phyloP scores from a whole-genome alignment of 2,113 vertebrate genomes.

The Chaetorhynchus papuensis region DNA sequence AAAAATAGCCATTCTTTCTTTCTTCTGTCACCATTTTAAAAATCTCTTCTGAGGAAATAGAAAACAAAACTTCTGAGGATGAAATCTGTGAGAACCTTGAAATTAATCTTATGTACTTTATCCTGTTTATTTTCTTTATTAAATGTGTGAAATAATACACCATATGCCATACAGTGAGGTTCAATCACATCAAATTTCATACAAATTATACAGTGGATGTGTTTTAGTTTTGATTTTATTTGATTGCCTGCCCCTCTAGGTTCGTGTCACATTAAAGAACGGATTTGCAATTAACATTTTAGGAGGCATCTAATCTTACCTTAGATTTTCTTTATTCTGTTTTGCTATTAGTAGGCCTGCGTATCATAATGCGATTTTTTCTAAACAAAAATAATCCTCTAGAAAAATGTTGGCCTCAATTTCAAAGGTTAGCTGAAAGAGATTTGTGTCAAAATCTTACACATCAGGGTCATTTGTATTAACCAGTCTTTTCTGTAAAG shows the following conservation, averaged over 20 bases:
- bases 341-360: neutral
- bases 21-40: neutral
- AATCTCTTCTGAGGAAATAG: neutral
- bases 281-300: neutral
- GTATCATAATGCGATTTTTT: neutral
- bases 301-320: neutral
- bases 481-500: slow-evolving; percentile 31
- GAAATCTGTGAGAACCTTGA: neutral
- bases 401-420: neutral
- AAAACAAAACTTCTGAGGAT: neutral
- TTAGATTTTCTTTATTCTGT: slow-evolving; percentile 21
- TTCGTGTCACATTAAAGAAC: neutral
- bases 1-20: neutral
- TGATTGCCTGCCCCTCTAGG: neutral
- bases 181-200: slow-evolving; percentile 46
- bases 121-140: slow-evolving; percentile 43
- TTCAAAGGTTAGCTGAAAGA: slow-evolving; percentile 15
- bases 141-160: slow-evolving; percentile 39
- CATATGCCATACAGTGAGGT: neutral
- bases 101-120: slow-evolving; percentile 25
- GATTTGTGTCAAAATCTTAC: neutral
- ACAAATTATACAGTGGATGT: neutral
- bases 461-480: neutral
- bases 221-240: neutral
- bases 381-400: slow-evolving; percentile 31